Evolutionary conservation across 2,113 vertebrate species (phyloP).

Genomic region (Rhineura floridana): DNA sequence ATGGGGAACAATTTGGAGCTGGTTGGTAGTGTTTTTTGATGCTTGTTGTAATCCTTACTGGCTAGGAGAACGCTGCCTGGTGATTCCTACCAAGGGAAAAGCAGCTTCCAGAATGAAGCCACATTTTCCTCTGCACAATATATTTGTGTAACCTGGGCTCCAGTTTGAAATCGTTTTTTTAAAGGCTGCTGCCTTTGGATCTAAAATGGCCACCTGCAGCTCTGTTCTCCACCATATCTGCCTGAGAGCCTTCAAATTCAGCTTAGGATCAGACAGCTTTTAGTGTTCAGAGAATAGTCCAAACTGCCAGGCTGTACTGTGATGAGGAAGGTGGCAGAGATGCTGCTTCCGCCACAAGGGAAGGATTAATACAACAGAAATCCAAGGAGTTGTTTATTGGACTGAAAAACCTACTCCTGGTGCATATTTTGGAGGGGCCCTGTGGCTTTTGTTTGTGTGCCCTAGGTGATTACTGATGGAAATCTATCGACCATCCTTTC

Average conservation of each 20-base stretch:
- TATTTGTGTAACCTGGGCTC: background rate
- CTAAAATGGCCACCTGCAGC: background rate
- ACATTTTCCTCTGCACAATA: background rate
- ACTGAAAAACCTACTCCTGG: background rate
- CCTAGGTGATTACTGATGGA: background rate
- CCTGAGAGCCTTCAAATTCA: background rate
- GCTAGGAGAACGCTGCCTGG: background rate
- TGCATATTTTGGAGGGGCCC: background rate
- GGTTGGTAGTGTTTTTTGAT: background rate
- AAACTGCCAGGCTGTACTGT: background rate
- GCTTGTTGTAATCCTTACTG: background rate
- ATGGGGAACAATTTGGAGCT: constrained; percentile 15
- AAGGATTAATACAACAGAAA: background rate
- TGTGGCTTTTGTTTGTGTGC: background rate
- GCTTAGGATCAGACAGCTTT: background rate
- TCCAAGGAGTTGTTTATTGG: background rate
- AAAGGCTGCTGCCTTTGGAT: background rate
- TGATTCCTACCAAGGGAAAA: constrained; percentile 5
- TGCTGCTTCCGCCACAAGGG: background rate
- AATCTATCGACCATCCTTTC: background rate
- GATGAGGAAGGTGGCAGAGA: background rate
- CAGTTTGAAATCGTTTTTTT: too few relatives aligned
- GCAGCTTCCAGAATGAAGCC: background rate
- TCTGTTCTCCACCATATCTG: background rate
- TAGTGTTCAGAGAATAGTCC: background rate